These are phyloP conservation scores for Elephantulus edwardii DNA, from an alignment of 2,113 vertebrate species.

Conservation along the genomic window DNA sequence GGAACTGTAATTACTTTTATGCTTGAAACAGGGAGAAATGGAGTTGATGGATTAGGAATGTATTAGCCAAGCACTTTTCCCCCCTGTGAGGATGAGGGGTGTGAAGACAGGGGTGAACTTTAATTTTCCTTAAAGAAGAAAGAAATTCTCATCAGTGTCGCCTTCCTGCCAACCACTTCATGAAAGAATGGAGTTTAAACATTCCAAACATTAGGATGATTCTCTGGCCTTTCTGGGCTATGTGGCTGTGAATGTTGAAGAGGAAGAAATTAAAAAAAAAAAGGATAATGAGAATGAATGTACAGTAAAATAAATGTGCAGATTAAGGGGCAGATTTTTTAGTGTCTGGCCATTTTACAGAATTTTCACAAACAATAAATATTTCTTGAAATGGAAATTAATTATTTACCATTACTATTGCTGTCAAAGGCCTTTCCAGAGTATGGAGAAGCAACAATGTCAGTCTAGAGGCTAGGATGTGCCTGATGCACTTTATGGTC, in stretches of 20 bases:
- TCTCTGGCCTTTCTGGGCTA: background rate
- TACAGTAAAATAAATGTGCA: background rate
- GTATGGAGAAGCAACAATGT: too few relatives aligned
- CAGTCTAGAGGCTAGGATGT: too few relatives aligned
- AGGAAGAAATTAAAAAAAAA: background rate
- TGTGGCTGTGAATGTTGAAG: background rate
- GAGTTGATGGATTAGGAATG: conserved; percentile 4
- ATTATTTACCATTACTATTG: too few relatives aligned
- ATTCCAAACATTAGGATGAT: background rate
- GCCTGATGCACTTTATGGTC: too few relatives aligned
- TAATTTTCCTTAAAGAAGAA: background rate
- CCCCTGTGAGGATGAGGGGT: background rate
- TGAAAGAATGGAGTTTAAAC: background rate
- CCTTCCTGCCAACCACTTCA: background rate
- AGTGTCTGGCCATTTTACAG: background rate
- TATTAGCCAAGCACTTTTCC: background rate
- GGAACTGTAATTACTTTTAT: conserved; percentile 57
- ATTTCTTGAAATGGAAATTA: too few relatives aligned
- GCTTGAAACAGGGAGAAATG: conserved; percentile 45
- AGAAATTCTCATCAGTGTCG: background rate
- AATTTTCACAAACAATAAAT: background rate
- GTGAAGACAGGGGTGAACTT: background rate
- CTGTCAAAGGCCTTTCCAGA: too few relatives aligned
- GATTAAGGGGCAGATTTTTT: background rate
- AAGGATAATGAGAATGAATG: background rate